Conservation (phyloP, 2,113 vertebrate species). For the Chamaetylas fuelleborni region DNA sequence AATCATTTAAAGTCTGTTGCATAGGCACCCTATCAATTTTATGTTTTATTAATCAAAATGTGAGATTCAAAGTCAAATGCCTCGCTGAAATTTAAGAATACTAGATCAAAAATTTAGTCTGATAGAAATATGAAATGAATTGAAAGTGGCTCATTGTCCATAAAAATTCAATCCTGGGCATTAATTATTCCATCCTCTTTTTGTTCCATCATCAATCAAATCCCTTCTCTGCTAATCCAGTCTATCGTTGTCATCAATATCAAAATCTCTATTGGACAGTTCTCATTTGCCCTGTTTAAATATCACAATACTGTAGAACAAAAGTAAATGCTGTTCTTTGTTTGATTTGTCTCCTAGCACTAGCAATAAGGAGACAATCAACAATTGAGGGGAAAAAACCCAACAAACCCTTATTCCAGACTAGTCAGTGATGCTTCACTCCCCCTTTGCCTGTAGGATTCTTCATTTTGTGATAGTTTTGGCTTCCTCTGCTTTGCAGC, state of each 20-base stretch:
- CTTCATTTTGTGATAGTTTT: background rate
- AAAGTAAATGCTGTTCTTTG: constrained; percentile 8
- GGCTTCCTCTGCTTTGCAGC: background rate
- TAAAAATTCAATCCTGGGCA: background rate
- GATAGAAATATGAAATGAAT: constrained; percentile 7
- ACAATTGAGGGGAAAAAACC: background rate
- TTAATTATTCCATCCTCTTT: constrained; percentile 40
- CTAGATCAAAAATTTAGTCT: background rate
- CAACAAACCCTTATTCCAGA: background rate
- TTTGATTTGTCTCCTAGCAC: constrained; percentile 1
- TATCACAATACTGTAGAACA: background rate
- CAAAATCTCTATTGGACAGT: background rate
- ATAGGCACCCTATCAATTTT: background rate
- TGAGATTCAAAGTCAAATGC: background rate
- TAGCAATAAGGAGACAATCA: background rate
- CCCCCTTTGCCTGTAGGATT: background rate
- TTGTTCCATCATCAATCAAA: background rate
- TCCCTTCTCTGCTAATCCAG: background rate
- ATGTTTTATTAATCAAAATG: constrained; percentile 33
- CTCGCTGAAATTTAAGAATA: constrained; percentile 1
- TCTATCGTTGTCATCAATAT: background rate
- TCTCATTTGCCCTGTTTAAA: constrained; percentile 7
- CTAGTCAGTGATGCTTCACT: background rate
- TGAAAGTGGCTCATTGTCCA: background rate
- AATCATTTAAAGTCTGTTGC: background rate